phyloP scores from a whole-genome alignment of 2,797 vertebrate species.

The Propithecus deckenii region DNA sequence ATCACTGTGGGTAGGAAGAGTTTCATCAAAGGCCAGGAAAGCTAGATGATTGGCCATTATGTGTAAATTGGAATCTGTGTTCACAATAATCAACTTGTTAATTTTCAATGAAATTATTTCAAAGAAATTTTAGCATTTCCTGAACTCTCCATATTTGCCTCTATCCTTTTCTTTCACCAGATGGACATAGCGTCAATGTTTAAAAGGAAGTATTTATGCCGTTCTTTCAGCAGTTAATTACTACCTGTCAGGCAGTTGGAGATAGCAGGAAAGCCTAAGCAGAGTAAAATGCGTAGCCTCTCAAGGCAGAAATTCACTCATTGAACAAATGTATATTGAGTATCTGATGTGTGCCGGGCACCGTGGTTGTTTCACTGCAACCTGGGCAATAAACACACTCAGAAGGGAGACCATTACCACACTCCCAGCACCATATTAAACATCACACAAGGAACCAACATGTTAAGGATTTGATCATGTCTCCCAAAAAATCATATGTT shows the following conservation, averaged over 20 bases:
- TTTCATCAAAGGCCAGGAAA: constrained; percentile 63
- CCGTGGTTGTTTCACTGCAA: neutral
- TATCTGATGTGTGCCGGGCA: neutral
- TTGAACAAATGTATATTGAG: neutral
- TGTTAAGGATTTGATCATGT: neutral
- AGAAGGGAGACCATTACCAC: neutral
- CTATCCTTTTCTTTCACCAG: constrained; percentile 54
- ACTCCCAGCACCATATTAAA: neutral
- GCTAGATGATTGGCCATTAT: constrained; percentile 68
- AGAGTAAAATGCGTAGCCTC: neutral
- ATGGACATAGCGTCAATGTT: constrained; percentile 64
- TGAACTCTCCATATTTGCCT: constrained; percentile 57
- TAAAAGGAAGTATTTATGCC: constrained; percentile 71
- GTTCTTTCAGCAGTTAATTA: constrained; percentile 70
- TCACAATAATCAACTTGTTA: constrained; percentile 74
- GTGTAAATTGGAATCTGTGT: constrained; percentile 68
- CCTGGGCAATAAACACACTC: neutral
- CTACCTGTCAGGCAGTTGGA: constrained; percentile 63
- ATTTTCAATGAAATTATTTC: constrained; percentile 77
- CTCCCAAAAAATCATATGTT: neutral
- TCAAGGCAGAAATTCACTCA: constrained; percentile 22
- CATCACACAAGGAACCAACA: neutral
- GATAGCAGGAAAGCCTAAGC: constrained; percentile 31
- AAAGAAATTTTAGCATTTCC: constrained; percentile 70
- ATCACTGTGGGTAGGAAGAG: neutral